These are phyloP conservation scores for Rhabdornis inornatus DNA, from an alignment of 2,113 vertebrate genomes.

Conservation along the genomic window DNA sequence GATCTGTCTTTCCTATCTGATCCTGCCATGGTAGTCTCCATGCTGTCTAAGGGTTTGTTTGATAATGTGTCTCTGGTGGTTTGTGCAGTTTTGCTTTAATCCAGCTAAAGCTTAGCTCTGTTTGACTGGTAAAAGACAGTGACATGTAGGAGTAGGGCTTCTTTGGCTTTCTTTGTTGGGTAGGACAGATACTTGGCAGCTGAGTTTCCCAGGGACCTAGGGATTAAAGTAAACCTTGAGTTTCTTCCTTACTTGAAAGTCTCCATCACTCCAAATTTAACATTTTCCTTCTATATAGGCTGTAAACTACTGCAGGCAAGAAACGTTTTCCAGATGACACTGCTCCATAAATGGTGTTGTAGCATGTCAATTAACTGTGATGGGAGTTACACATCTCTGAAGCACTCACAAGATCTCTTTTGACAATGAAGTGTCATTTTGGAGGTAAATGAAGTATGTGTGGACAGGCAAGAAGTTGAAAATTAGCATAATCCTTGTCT, in stretches of 20 bases:
- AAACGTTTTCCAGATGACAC: slow-evolving; percentile 39
- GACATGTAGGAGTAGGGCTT: slow-evolving; percentile 51
- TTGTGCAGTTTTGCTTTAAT: slow-evolving; percentile 60
- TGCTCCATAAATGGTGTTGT: neutral
- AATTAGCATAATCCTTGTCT: neutral
- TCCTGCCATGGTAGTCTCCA: slow-evolving; percentile 63
- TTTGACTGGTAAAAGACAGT: slow-evolving; percentile 63
- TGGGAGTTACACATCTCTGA: neutral
- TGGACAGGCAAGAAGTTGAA: neutral
- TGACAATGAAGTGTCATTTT: neutral
- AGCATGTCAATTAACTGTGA: neutral
- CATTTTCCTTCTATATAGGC: slow-evolving; percentile 34
- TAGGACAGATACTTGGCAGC: slow-evolving; percentile 66
- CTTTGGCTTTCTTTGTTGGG: slow-evolving; percentile 32
- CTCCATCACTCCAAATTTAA: slow-evolving; percentile 10
- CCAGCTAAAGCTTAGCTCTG: slow-evolving; percentile 49
- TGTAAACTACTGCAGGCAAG: slow-evolving; percentile 42
- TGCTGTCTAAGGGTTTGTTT: slow-evolving; percentile 66
- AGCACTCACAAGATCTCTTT: neutral
- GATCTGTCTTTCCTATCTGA: slow-evolving; percentile 61
- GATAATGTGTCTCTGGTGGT: slow-evolving; percentile 60
- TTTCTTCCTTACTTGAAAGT: slow-evolving; percentile 35
- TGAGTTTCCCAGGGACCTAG: slow-evolving; percentile 2
- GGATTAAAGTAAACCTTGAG: slow-evolving; percentile 39
- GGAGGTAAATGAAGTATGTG: neutral